These are phyloP conservation scores for Dascillus cervinus DNA, from an alignment of 2,888 invertebrate species.

Conservation along the genomic window DNA sequence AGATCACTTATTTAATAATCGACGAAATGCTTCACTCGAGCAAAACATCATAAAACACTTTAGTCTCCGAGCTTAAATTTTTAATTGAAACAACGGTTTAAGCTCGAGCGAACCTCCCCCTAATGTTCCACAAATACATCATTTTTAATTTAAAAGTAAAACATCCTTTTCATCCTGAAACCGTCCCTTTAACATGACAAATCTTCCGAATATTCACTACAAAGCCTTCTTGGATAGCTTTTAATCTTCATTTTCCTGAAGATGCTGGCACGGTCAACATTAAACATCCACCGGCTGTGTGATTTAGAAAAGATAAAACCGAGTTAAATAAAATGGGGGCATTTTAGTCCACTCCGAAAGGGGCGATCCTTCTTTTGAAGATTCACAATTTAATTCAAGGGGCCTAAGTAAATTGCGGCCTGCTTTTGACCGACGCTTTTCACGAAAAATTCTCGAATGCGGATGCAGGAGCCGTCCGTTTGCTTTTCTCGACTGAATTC, in stretches of 20 bases:
- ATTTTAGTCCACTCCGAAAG: slow-evolving; percentile 26
- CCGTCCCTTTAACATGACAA: too few relatives aligned
- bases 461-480: slow-evolving; percentile 25
- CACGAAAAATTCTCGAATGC: slow-evolving; percentile 18
- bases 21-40: too few relatives aligned
- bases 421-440: slow-evolving; percentile 33
- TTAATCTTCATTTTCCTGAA: background rate
- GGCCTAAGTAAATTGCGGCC: slow-evolving; percentile 44
- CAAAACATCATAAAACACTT: too few relatives aligned
- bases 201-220: too few relatives aligned
- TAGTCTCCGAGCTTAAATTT: too few relatives aligned
- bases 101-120: too few relatives aligned
- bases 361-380: slow-evolving; percentile 37
- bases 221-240: background rate
- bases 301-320: slow-evolving; percentile 32
- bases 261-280: background rate
- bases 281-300: slow-evolving; percentile 27
- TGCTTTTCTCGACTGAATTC: slow-evolving; percentile 28
- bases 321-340: slow-evolving; percentile 40
- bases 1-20: too few relatives aligned
- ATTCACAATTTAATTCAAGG: slow-evolving; percentile 40
- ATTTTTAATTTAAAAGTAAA: too few relatives aligned
- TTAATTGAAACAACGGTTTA: too few relatives aligned
- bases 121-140: too few relatives aligned
- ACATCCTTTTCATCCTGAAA: too few relatives aligned